Evolutionary conservation across 2,888 invertebrate species (phyloP), one percentile per base, ranked within the genome.

Genomic region (Platycheirus albimanus): DNA sequence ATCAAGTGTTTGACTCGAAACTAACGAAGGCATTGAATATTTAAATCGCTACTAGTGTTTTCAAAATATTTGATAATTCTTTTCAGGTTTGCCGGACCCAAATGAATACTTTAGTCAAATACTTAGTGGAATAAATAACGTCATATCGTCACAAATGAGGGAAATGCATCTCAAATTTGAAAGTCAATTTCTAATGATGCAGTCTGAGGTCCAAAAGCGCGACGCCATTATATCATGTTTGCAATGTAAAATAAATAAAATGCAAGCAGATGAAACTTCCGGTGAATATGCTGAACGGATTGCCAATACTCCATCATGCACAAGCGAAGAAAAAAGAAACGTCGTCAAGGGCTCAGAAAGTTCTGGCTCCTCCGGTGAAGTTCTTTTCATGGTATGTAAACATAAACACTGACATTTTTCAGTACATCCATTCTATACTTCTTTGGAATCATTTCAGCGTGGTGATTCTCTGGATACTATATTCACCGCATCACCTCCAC

Each of bases 101-200:
- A 96, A 96, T 87, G 96, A 96, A 89, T 96, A 95, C 91, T 94
- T 96, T 88, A 94, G 95, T 38, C 96, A 96, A 89, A 94, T 97
- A 20, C 92, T 96, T 52, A 90, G 94, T 85, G 96, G 95, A 79
- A 96, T 97, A 80, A 95, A 95, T 89, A 95, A 96, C 89, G 95
- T 96, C 54, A 95, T 97, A 90, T 95, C 95, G 90, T 93, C 93
- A 19, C 95, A 95, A 89, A 91, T 95, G 83, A 93, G 93, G 86
- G 94, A 95, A 74, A 93, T 95, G 85, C 94, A 95, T 89, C 93
- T 93, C 66, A 94, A 94, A 89, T 95, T 94, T 90, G 94, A 94
- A 88, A 93, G 93, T 86, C 93, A 95, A 74, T 95, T 96, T 88
- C 93, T 94, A 76, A 94, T 93, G 85, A 91, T 97, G 89, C 96